Evolutionary conservation across 2,113 vertebrate genomes (phyloP).

Genomic region (Megalops atlanticus): DNA sequence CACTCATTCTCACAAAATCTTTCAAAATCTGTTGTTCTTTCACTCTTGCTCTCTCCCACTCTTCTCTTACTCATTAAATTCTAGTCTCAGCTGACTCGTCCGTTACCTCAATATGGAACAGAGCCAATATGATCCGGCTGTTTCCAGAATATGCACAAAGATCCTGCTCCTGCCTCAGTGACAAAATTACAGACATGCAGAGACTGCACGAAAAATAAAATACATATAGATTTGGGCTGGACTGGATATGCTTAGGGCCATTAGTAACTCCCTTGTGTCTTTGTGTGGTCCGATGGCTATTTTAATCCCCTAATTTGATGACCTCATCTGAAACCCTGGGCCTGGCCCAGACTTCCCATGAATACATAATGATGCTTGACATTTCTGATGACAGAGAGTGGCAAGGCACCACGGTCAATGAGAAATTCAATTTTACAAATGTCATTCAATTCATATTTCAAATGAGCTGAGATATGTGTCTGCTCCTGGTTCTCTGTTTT

Average conservation of each 20-base stretch:
- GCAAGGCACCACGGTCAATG: not conserved
- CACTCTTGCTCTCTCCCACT: not conserved
- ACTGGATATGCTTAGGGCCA: not conserved
- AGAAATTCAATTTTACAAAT: not conserved
- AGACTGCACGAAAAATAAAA: not conserved
- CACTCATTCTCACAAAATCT: not conserved
- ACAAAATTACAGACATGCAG: not conserved
- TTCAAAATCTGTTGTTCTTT: not conserved
- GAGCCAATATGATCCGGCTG: not conserved
- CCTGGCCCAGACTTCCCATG: not conserved
- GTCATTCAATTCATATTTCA: not conserved
- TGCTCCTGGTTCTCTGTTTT: not conserved
- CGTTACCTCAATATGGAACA: too few species aligned
- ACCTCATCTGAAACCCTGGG: not conserved
- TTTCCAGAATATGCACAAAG: not conserved
- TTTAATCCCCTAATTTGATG: not conserved
- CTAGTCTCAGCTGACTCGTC: too few species aligned
- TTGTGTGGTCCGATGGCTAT: not conserved
- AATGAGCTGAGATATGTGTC: not conserved
- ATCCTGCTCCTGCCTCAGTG: too few species aligned
- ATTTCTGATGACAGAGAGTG: not conserved
- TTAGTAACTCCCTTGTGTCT: not conserved
- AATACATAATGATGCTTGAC: constrained; percentile 7
- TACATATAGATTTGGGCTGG: not conserved
- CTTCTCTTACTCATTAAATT: not conserved